Evolutionary conservation across 1,140 invertebrate genomes (phyloP).

Genomic region (Hetaerina americana): DNA sequence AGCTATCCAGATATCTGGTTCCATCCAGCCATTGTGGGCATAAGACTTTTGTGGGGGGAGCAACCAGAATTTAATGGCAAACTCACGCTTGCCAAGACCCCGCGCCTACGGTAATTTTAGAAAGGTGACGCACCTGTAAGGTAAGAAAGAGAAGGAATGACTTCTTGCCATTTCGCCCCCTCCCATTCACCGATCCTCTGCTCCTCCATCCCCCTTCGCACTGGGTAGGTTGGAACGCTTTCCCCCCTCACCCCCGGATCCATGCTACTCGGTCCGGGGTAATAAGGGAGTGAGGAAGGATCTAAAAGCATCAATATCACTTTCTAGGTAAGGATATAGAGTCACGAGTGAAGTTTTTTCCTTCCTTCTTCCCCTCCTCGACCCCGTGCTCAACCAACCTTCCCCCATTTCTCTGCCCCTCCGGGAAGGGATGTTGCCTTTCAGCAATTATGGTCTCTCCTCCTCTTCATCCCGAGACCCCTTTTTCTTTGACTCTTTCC

Average conservation of each 20-base stretch:
- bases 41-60: too few species aligned
- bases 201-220: neutral
- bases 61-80: too few species aligned
- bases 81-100: too few species aligned
- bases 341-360: neutral
- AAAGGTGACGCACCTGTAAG: neutral
- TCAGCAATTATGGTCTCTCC: neutral
- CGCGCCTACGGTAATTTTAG: neutral
- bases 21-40: too few species aligned
- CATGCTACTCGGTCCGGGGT: too few species aligned
- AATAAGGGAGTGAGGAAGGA: neutral
- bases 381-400: neutral
- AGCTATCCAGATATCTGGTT: too few species aligned
- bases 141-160: neutral
- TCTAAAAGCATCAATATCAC: neutral
- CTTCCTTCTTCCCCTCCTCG: too few species aligned
- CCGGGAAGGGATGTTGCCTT: neutral
- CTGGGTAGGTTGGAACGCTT: too few species aligned
- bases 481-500: neutral
- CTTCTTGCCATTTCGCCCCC: neutral
- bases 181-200: neutral
- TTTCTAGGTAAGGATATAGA: neutral
- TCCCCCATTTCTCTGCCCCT: neutral
- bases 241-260: too few species aligned
- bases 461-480: neutral